phyloP scores from a whole-genome alignment of 2,888 invertebrate species.

The Alcis repandata region DNA sequence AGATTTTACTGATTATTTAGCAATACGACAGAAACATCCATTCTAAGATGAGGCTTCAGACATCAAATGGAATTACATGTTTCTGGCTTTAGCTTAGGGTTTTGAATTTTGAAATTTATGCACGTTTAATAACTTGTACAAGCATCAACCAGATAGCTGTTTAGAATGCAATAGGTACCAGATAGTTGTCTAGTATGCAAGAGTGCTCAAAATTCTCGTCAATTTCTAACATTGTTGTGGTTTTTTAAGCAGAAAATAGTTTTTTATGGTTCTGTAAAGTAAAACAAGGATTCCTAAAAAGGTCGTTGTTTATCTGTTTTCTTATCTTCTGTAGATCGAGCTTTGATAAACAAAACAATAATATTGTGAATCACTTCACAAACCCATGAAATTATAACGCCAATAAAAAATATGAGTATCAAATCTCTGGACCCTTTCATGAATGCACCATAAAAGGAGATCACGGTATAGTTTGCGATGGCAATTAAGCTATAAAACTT shows the following conservation, averaged over 20 bases:
- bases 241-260: too few species aligned
- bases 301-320: not conserved
- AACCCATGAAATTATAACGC: constrained; percentile 23
- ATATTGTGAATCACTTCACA: constrained; percentile 14
- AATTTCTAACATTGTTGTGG: too few species aligned
- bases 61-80: constrained; percentile 8
- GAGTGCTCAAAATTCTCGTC: too few species aligned
- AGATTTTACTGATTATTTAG: constrained; percentile 55
- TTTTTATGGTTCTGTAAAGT: not conserved
- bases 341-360: not conserved
- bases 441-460: constrained; percentile 74
- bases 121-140: not conserved
- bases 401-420: constrained; percentile 38
- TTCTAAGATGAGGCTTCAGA: constrained; percentile 22
- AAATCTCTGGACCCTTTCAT: constrained; percentile 68
- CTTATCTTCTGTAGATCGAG: not conserved
- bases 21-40: constrained; percentile 16
- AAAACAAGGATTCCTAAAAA: not conserved
- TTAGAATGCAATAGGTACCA: too few species aligned
- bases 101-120: not conserved
- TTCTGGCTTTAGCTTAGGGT: not conserved
- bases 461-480: constrained; percentile 82
- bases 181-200: too few species aligned
- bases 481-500: constrained; percentile 78
- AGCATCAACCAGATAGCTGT: too few species aligned